phyloP scores from a whole-genome alignment of 2,888 invertebrate genomes.

The Eretmocerus hayati region DNA sequence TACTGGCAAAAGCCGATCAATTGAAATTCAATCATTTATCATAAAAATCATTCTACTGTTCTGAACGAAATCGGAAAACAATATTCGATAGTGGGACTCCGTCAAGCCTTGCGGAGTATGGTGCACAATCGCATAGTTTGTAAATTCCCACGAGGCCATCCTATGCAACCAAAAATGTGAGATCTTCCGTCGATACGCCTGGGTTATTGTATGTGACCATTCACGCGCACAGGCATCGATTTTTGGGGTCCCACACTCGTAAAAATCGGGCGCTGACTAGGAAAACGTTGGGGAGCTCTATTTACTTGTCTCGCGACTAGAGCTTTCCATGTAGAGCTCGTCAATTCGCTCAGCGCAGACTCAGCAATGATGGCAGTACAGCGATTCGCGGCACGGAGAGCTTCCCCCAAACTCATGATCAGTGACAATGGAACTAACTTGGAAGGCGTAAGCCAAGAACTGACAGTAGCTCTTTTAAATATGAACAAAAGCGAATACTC shows the following conservation, averaged over 20 bases:
- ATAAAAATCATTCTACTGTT: no score
- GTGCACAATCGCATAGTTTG: no score
- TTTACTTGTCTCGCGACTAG: slow-evolving; percentile 8
- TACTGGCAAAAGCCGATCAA: no score
- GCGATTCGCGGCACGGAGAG: neutral
- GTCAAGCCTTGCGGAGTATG: no score
- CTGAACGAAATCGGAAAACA: no score
- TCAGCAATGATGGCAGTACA: neutral
- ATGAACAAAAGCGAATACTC: neutral
- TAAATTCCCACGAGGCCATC: no score
- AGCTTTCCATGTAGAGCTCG: neutral
- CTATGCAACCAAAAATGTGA: no score
- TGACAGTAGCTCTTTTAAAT: neutral
- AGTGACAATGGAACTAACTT: neutral
- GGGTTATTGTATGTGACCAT: no score
- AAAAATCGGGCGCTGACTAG: neutral
- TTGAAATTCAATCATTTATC: no score
- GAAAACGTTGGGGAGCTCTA: neutral
- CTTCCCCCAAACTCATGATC: neutral
- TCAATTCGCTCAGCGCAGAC: neutral
- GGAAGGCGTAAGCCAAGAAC: neutral
- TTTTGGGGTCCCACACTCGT: neutral
- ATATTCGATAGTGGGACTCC: no score
- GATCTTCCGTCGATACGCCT: no score
- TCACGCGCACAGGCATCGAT: no score